Percentiles rank a stretch among this genome's conserved stretches.
phyloP scores from a whole-genome alignment of 2,113 vertebrate genomes.

The Alosa alosa region DNA sequence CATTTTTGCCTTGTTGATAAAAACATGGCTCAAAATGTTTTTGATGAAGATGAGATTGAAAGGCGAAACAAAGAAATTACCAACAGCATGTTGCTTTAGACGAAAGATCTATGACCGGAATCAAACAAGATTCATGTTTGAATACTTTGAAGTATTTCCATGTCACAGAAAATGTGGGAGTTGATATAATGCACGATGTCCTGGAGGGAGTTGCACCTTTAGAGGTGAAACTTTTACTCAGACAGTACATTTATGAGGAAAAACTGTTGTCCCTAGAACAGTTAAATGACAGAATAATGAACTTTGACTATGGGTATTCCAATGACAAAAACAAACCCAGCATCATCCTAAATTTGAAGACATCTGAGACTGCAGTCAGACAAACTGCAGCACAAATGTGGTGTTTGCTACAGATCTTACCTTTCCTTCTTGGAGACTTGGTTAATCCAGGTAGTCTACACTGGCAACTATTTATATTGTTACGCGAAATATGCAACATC shows the following conservation, averaged over 20 bases:
- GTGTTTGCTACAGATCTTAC: too few species aligned
- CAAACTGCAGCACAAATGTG: too few species aligned
- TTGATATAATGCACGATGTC: constrained; percentile 29
- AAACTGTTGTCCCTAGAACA: background rate
- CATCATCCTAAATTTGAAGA: constrained; percentile 15
- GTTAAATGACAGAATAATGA: background rate
- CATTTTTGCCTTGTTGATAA: too few species aligned
- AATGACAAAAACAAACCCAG: constrained; percentile 16
- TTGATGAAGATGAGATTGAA: constrained; percentile 20
- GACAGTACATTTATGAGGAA: constrained; percentile 5
- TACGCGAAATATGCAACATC: too few species aligned
- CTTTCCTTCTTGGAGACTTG: too few species aligned
- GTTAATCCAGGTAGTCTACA: too few species aligned
- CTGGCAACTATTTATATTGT: too few species aligned
- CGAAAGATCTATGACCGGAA: background rate
- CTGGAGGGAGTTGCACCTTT: constrained; percentile 26
- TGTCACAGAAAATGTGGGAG: background rate
- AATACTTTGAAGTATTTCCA: constrained; percentile 8
- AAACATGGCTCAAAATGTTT: too few species aligned
- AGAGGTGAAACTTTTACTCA: constrained; percentile 17
- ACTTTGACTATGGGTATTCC: background rate
- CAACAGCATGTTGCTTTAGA: constrained; percentile 24
- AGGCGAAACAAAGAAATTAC: constrained; percentile 22
- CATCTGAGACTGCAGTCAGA: too few species aligned
- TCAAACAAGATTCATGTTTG: constrained; percentile 19